These are phyloP conservation scores for Tinea trinotella DNA, from an alignment of 2,888 invertebrate genomes.

Conservation along the genomic window DNA sequence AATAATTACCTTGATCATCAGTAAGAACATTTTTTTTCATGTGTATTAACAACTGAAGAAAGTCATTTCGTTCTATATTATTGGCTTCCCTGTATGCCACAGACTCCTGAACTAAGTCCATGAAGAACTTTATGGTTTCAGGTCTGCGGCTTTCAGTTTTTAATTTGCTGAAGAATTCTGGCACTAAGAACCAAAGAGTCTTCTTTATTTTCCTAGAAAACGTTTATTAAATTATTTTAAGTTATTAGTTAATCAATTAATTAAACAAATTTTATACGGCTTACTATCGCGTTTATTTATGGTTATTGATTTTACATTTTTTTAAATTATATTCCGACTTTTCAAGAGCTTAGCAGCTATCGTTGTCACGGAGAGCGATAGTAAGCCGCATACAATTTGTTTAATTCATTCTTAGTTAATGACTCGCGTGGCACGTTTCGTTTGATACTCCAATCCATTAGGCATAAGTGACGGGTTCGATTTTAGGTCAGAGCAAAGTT, in stretches of 20 bases:
- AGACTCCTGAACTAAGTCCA: conserved; percentile 47
- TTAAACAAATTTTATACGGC: too few species aligned
- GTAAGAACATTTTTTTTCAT: conserved; percentile 40
- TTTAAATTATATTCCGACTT: too few species aligned
- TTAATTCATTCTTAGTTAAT: too few species aligned
- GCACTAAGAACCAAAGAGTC: conserved; percentile 19
- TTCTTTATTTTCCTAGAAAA: conserved; percentile 17
- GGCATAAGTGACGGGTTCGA: too few species aligned
- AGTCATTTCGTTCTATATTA: conserved; percentile 57
- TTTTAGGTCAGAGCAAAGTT: too few species aligned
- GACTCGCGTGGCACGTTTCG: too few species aligned
- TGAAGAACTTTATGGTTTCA: conserved; percentile 51
- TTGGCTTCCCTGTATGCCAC: conserved; percentile 47
- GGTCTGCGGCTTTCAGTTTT: conserved; percentile 36
- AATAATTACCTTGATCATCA: conserved; percentile 14
- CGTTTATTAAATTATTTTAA: not conserved
- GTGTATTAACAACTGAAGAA: conserved; percentile 67
- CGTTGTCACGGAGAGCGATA: not conserved
- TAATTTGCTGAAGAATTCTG: conserved; percentile 16
- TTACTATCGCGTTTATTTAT: too few species aligned
- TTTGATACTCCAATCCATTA: too few species aligned
- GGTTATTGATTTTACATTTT: too few species aligned
- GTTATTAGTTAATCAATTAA: not conserved
- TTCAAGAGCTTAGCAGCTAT: too few species aligned
- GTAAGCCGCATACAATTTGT: not conserved